Conservation (phyloP, 2,888 invertebrate species). For the Drosophila mettleri region DNA sequence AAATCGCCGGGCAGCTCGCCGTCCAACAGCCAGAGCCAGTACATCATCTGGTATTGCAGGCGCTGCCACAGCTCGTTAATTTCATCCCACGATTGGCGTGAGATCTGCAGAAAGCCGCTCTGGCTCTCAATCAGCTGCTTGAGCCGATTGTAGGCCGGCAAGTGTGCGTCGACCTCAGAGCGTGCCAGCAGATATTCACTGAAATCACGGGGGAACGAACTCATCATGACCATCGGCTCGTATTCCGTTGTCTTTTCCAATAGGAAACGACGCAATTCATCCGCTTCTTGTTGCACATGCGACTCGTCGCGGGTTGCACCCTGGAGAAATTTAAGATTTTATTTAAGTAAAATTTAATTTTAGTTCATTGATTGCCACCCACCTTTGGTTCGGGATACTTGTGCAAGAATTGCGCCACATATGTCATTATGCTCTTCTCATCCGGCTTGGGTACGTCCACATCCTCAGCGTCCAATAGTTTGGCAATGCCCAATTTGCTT, state of each 20-base stretch:
- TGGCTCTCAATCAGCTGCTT: slow-evolving; percentile 92
- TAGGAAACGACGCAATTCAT: slow-evolving; percentile 92
- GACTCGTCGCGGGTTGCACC: slow-evolving; percentile 91
- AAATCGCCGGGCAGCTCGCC: slow-evolving; percentile 94
- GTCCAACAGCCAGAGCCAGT: slow-evolving; percentile 96
- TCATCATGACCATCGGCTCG: slow-evolving; percentile 91
- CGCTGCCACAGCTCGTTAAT: slow-evolving; percentile 93
- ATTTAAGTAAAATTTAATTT: not conserved
- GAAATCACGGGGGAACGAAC: slow-evolving; percentile 91
- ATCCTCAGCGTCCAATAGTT: slow-evolving; percentile 96
- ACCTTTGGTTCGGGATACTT: slow-evolving; percentile 95
- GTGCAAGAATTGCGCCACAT: slow-evolving; percentile 98
- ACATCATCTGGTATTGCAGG: slow-evolving; percentile 90
- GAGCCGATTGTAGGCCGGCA: slow-evolving; percentile 90
- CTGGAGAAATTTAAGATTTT: slow-evolving; percentile 73
- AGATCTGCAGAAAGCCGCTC: slow-evolving; percentile 91
- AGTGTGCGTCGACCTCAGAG: slow-evolving; percentile 90
- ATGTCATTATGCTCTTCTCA: slow-evolving; percentile 99
- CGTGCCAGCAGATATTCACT: slow-evolving; percentile 92
- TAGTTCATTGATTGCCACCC: slow-evolving; percentile 46
- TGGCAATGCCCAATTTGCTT: slow-evolving; percentile 94
- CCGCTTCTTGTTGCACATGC: slow-evolving; percentile 92
- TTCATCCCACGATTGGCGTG: slow-evolving; percentile 94
- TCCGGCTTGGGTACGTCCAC: slow-evolving; percentile 98
- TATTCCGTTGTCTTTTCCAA: slow-evolving; percentile 91